These are phyloP conservation scores for Naja naja DNA, from an alignment of 2,113 vertebrate species.

Conservation along the genomic window DNA sequence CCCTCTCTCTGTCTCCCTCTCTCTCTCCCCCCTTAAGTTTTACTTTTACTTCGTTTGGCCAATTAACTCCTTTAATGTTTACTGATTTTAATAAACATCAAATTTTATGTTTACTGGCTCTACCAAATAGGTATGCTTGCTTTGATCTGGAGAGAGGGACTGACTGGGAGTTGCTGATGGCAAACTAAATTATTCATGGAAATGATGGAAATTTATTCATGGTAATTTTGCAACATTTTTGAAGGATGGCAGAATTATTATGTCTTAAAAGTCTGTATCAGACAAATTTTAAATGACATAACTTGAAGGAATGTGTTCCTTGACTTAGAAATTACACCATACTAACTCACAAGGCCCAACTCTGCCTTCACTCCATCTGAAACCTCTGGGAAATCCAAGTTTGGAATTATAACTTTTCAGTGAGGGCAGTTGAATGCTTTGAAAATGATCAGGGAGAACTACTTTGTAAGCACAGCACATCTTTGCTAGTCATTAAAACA, in stretches of 20 bases:
- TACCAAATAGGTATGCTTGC: not conserved
- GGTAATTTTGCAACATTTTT: not conserved
- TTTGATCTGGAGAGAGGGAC: not conserved
- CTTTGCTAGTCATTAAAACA: not conserved
- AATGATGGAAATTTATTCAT: not conserved
- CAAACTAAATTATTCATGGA: not conserved
- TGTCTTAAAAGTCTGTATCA: not conserved
- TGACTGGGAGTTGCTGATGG: not conserved
- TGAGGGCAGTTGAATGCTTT: not conserved
- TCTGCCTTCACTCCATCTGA: not conserved
- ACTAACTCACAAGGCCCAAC: not conserved
- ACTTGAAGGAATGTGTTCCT: not conserved
- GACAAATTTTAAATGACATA: not conserved
- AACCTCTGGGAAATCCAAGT: not conserved
- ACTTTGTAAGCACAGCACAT: not conserved
- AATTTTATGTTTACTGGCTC: not conserved
- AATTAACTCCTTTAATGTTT: not conserved
- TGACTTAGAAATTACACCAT: not conserved
- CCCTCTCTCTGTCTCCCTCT: not conserved
- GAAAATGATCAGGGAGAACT: not conserved
- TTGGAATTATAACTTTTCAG: not conserved
- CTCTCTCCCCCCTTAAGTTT: not conserved
- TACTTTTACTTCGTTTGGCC: not conserved
- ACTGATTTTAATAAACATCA: not conserved
- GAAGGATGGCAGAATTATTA: not conserved